Conservation (phyloP, 2,113 vertebrate genomes). For the Salvator merianae region DNA sequence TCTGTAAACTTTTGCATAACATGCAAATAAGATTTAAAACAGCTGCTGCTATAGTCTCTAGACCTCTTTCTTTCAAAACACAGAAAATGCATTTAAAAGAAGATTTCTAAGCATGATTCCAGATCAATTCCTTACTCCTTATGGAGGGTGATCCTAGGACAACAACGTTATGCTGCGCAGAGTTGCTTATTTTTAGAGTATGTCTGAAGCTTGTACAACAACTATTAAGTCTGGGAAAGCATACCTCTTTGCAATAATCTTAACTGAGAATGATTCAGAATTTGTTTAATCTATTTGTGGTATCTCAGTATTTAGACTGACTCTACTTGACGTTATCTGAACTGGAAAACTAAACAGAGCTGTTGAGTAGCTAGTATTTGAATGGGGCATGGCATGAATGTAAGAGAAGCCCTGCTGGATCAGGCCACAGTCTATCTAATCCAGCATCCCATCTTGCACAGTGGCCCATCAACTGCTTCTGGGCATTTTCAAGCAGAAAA, state of each 20-base stretch:
- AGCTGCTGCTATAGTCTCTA: conserved; percentile 35
- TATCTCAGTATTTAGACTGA: not conserved
- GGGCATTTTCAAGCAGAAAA: too few relatives aligned
- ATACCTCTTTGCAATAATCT: not conserved
- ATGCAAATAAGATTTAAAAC: conserved; percentile 49
- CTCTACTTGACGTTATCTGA: not conserved
- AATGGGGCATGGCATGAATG: too few relatives aligned
- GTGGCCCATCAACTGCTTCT: too few relatives aligned
- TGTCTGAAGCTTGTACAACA: not conserved
- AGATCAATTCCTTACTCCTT: conserved; percentile 32
- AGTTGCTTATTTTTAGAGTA: conserved; percentile 5
- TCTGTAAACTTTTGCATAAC: conserved; percentile 42
- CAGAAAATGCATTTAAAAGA: conserved; percentile 31
- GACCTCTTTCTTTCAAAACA: conserved; percentile 35
- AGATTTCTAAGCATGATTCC: conserved; percentile 46
- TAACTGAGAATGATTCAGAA: not conserved
- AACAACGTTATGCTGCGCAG: conserved; percentile 23
- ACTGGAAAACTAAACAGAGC: too few relatives aligned
- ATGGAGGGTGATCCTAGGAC: conserved; percentile 23
- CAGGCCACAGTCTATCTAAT: too few relatives aligned
- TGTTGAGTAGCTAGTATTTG: too few relatives aligned
- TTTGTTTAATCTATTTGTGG: not conserved
- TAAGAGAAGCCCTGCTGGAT: too few relatives aligned
- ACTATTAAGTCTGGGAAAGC: conserved; percentile 9
- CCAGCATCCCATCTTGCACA: too few relatives aligned